Conservation (phyloP, 2,888 invertebrate species). For the Coelopa pilipes region DNA sequence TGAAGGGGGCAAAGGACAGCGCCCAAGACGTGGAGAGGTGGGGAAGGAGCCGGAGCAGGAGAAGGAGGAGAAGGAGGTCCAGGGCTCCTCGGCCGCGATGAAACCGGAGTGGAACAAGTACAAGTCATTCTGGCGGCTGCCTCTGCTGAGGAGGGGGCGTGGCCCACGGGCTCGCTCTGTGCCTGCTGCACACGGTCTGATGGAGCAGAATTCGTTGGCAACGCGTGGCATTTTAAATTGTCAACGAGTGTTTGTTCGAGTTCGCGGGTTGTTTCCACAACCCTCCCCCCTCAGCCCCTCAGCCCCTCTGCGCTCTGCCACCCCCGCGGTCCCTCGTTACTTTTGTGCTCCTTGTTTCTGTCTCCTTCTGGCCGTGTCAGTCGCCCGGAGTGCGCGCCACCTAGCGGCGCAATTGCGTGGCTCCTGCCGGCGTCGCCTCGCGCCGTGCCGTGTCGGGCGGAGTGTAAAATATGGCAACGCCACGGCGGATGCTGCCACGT, state of each 20-base stretch:
- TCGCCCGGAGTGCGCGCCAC: neutral
- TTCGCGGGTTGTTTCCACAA: neutral
- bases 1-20: too few relatives aligned
- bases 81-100: too few relatives aligned
- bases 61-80: neutral
- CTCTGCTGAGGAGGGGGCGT: neutral
- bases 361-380: neutral
- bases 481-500: conserved; percentile 17
- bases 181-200: neutral
- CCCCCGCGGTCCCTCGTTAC: neutral
- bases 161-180: too few relatives aligned
- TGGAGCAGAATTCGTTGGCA: conserved; percentile 1
- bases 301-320: neutral
- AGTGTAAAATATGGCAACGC: conserved; percentile 29
- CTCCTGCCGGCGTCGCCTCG: neutral
- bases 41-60: too few relatives aligned
- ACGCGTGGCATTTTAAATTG: conserved; percentile 33
- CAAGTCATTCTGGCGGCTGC: too few relatives aligned
- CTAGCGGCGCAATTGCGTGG: conserved; percentile 17
- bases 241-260: conserved; percentile 19
- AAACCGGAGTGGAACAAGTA: too few relatives aligned
- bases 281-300: neutral
- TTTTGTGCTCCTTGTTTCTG: conserved; percentile 12
- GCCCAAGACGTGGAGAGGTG: too few relatives aligned
- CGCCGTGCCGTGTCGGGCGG: neutral